phyloP scores from a whole-genome alignment of 2,113 vertebrate genomes.

The Centropus unirufus region DNA sequence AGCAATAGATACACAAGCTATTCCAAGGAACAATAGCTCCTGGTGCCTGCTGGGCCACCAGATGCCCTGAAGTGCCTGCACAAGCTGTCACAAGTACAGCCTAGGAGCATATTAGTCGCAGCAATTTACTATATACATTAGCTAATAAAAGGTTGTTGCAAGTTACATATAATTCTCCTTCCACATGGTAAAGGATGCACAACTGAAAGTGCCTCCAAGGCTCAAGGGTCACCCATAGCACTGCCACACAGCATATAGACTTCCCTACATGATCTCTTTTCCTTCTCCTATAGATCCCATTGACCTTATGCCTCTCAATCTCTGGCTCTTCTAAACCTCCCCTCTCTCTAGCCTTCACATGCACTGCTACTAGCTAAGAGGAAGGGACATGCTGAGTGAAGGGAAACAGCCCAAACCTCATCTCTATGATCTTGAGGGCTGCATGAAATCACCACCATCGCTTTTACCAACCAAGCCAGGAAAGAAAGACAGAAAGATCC shows the following conservation, averaged over 20 bases:
- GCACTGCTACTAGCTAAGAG: neutral
- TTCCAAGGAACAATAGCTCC: neutral
- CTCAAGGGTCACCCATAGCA: neutral
- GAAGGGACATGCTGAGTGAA: neutral
- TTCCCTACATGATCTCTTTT: neutral
- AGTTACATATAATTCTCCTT: neutral
- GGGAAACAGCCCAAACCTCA: neutral
- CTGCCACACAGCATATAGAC: fast-evolving
- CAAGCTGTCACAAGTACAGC: neutral
- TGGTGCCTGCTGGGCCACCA: neutral
- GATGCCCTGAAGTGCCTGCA: neutral
- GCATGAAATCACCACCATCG: neutral
- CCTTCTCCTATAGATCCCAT: neutral
- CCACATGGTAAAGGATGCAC: neutral
- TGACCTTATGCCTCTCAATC: neutral
- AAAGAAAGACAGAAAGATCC: neutral
- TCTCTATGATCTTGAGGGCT: neutral
- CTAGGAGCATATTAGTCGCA: neutral
- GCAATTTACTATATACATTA: neutral
- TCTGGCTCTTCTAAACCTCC: neutral
- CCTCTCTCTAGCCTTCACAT: neutral
- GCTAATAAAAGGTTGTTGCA: neutral
- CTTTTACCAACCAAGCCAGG: neutral
- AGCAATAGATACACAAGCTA: neutral
- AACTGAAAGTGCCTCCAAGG: neutral